phyloP scores from a whole-genome alignment of 2,888 invertebrate species.

The Drosophila mercatorum region DNA sequence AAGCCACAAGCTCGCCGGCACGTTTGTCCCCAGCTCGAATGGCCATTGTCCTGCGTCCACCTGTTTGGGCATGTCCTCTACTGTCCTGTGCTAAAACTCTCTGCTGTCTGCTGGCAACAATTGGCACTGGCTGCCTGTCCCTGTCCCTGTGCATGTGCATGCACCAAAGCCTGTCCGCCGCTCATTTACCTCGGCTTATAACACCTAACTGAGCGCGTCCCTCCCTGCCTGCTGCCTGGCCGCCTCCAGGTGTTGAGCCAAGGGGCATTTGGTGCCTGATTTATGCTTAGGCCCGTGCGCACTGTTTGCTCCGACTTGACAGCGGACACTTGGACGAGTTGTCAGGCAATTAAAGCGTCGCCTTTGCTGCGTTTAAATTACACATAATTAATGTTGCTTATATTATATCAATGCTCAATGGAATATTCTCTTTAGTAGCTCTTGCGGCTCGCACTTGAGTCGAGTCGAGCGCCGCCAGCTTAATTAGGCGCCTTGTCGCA shows the following conservation, averaged over 20 bases:
- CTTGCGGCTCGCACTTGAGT: conserved; percentile 61
- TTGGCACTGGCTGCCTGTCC: conserved; percentile 16
- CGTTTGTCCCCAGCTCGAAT: conserved; percentile 17
- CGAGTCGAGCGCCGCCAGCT: conserved; percentile 32
- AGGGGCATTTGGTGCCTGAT: conserved; percentile 56
- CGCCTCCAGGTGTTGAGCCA: conserved; percentile 57
- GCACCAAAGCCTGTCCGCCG: conserved; percentile 28
- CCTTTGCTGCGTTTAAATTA: conserved; percentile 38
- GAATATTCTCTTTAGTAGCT: conserved; percentile 18
- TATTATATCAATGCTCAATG: conserved; percentile 19
- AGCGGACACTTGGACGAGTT: conserved; percentile 29
- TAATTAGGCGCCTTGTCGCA: conserved; percentile 56
- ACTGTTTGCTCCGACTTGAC: conserved; percentile 53
- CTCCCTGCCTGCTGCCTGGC: neutral
- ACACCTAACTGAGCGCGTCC: conserved; percentile 6
- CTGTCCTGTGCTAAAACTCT: conserved; percentile 6
- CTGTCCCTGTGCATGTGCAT: conserved; percentile 15
- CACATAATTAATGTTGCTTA: conserved; percentile 68
- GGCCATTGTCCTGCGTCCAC: conserved; percentile 9
- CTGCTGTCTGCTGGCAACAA: conserved; percentile 20
- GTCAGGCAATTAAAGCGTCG: conserved; percentile 61
- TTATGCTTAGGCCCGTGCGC: conserved; percentile 52
- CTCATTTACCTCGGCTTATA: conserved; percentile 30
- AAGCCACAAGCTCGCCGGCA: conserved; percentile 19
- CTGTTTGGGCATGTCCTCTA: conserved; percentile 16